These are phyloP conservation scores for Phenacoccus solenopsis DNA, from an alignment of 1,140 invertebrate genomes.

Conservation along the genomic window DNA sequence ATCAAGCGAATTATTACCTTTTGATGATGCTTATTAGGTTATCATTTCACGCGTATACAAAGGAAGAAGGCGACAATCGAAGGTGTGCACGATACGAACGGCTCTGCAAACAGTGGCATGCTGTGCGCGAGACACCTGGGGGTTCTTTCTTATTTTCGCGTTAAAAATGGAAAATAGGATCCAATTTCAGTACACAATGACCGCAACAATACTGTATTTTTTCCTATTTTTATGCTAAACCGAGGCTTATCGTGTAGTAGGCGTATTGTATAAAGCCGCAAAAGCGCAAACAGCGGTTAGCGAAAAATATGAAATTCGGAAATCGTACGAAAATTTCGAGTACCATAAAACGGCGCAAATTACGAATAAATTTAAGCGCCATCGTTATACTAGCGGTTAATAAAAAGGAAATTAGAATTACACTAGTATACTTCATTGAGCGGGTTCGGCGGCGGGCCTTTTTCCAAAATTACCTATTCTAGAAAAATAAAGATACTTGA, in stretches of 20 bases:
- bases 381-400: too few species aligned
- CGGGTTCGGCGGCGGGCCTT: not conserved
- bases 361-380: too few species aligned
- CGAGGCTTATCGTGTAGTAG: not conserved
- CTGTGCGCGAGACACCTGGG: slow-evolving; percentile 5
- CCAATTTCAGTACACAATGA: slow-evolving; percentile 3
- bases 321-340: not conserved
- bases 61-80: slow-evolving; percentile 12
- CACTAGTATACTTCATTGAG: not conserved
- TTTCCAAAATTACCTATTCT: not conserved
- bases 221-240: not conserved
- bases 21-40: slow-evolving; percentile 14
- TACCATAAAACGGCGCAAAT: too few species aligned
- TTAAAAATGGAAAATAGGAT: not conserved
- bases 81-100: slow-evolving; percentile 1
- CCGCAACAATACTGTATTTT: not conserved
- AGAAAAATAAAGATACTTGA: not conserved
- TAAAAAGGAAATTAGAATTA: not conserved
- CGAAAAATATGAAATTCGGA: too few species aligned
- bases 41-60: slow-evolving; percentile 13
- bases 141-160: not conserved
- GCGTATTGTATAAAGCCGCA: slow-evolving; percentile 6
- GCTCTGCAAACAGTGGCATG: not conserved
- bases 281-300: too few species aligned
- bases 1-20: slow-evolving; percentile 7